A percentile compares a stretch with the other conserved stretches of the same genome.
These are phyloP conservation scores for Hirtodrosophila alboralis DNA, from an alignment of 2,888 invertebrate species.

Conservation along the genomic window DNA sequence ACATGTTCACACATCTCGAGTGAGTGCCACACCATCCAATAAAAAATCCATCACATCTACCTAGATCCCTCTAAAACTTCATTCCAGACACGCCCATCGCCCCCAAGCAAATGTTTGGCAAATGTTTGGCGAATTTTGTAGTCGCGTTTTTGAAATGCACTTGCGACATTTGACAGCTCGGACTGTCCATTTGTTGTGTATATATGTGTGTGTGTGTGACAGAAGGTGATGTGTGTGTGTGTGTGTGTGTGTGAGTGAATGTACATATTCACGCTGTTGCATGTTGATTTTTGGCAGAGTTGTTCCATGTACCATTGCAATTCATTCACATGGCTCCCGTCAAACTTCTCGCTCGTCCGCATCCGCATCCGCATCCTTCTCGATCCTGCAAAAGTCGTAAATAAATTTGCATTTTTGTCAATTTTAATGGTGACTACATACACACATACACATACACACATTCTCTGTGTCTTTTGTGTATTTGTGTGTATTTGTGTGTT, in stretches of 20 bases:
- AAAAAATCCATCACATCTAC: no score
- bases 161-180: conserved; percentile 73
- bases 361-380: no score
- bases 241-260: conserved; percentile 14
- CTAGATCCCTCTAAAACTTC: no score
- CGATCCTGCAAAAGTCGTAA: conserved; percentile 57
- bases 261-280: conserved; percentile 41
- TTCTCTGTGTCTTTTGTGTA: conserved; percentile 5
- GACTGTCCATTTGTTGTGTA: conserved; percentile 60
- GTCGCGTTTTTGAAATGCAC: conserved; percentile 72
- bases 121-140: conserved; percentile 68
- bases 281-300: conserved; percentile 68
- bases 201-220: conserved; percentile 17
- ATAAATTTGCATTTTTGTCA: conserved; percentile 80
- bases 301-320: conserved; percentile 50
- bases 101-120: conserved; percentile 30
- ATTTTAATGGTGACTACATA: conserved; percentile 65
- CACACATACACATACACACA: conserved; percentile 18
- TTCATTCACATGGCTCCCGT: conserved; percentile 59
- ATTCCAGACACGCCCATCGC: conserved; percentile 17
- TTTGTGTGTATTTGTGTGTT: conserved; percentile 25
- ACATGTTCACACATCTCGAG: no score
- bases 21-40: no score
- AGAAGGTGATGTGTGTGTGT: conserved; percentile 17
- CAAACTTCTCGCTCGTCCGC: conserved; percentile 42